Evolutionary conservation across 2,888 invertebrate genomes (phyloP), one percentile per base, ranked within the genome.

Genomic region (Neocrepidodera transversa): DNA sequence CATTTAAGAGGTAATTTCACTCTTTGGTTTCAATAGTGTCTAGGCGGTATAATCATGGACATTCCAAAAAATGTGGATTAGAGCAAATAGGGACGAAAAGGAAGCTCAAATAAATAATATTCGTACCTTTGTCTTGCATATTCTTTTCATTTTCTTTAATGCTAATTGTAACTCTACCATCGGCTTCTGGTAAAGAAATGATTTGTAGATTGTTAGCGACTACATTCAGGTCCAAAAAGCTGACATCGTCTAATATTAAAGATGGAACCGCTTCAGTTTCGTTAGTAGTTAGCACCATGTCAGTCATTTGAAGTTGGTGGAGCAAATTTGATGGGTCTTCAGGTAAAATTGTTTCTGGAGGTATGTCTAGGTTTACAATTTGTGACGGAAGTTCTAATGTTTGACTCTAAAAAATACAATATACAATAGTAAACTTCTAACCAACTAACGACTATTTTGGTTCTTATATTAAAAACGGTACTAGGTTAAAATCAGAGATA

Each of bases 141-240:
- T n/a, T n/a, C n/a, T 51, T 49, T 13, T 17, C n/a, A 6, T 23
- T 13, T 7, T 43, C 43, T 4, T 42, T 45, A 7, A 52, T 49
- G 23, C 49, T 54, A 4, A 52, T 50, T 2, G 53, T 36, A 8
- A 58, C 51, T 7, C 43, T 30, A 7, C 26, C 50, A 26, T 50
- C 55, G 6, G 20, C 28, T 13, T 60, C 45, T 1, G 58, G 63
- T 14, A 63, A 45, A 0, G 61, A 56, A 49, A 59, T 51, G 7
- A 58, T 58, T 32, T 51, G 53, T 7, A 56, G 20, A 30, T 59
- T 54, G 30, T 57, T 56, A 18, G 43, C 49, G 8, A 48, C 16
- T 6, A 42, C 20, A 13, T 64, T 60, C 2, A 68, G 47, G 51
- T 68, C 64, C 10, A 71, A 48, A 13, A 71, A 49, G 5, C 64